Evolutionary conservation across 2,113 vertebrate species (phyloP).

Genomic region (Bothrops jararaca): DNA sequence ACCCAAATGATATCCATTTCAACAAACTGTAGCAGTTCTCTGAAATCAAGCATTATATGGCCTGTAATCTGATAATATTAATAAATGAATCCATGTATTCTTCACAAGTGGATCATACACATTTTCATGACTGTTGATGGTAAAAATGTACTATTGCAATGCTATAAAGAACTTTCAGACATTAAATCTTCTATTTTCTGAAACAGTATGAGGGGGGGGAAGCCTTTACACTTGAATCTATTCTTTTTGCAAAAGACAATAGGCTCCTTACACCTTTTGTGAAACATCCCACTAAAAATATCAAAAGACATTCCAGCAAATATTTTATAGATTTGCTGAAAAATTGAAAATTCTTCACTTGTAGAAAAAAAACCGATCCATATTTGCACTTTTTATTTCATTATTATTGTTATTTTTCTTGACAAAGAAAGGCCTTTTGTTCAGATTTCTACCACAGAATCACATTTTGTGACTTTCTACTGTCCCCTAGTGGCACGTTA

Average conservation of each 20-base stretch:
- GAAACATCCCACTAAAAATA: conserved; percentile 44
- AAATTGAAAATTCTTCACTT: conserved; percentile 56
- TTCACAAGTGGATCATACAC: conserved; percentile 26
- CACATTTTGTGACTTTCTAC: conserved; percentile 93
- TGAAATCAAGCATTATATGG: conserved; percentile 22
- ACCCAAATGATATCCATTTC: conserved; percentile 24
- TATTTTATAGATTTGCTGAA: conserved; percentile 54
- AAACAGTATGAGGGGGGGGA: conserved; percentile 58
- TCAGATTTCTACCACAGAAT: conserved; percentile 78
- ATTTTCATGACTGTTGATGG: conserved; percentile 31
- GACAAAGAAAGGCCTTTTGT: conserved; percentile 97
- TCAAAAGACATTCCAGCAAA: conserved; percentile 60
- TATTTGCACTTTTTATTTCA: conserved; percentile 50
- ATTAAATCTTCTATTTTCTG: conserved; percentile 55
- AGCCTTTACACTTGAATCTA: conserved; percentile 59
- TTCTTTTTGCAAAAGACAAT: conserved; percentile 56
- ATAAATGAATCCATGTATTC: conserved; percentile 12
- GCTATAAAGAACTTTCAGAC: conserved; percentile 22
- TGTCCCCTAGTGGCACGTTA: conserved; percentile 94
- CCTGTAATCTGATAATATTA: conserved; percentile 32
- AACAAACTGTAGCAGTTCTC: conserved; percentile 27
- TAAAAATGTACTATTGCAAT: conserved; percentile 26
- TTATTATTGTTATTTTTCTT: conserved; percentile 38
- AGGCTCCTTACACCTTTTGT: conserved; percentile 46
- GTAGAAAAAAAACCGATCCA: conserved; percentile 57